Base-by-base conservation (phyloP, 2,888 invertebrate genomes). In the Pyralis farinalis region DNA sequence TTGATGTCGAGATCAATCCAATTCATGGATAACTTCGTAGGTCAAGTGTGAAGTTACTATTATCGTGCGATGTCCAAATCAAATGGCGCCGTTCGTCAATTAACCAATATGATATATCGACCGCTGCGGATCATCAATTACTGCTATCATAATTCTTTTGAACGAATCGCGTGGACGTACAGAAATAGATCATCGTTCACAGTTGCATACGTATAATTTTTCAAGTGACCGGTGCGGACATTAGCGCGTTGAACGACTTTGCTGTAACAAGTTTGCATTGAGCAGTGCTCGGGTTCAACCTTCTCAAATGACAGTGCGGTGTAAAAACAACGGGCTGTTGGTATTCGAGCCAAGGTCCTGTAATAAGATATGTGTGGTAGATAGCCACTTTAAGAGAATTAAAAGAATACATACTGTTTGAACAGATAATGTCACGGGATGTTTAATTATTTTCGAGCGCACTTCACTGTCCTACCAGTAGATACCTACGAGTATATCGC, bases 311-410 rank as follows among this genome's bases (percentile, higher is more conserved):
- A 86, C 87, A 86, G 85, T 73, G 61, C 66, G 65, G 74, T 66
- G 78, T 75, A 79, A 84, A 83, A 87, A 85, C 81, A 80, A 82
- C 86, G 71, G 77, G 78, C 83, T 76, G 74, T 68, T 71, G 82
- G 85, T 83, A 86, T 87, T 84, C 79, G 55, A 87, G 85, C 84
- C 87, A 87, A 87, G 87, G 87, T 82, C 73, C 75, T 69, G 82
- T 78, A 84, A 85, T 79, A 68, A 84, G 85, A 86, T 85, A 85
- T 79, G 77, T 75, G 66, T 59, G 66, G 75, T 66, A 77, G 85
- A 85, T 87, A 80, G 62, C 16, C 16, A 16, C 55, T 53, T 64
- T 67, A 68, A 65, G 65, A 71, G 67, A 79, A 78, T 78, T 75
- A 81, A 76, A 70, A 78, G 74, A 75, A 79, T 78, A 73, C 70